Evolutionary conservation across 2,113 vertebrate genomes (phyloP), one percentile per base, ranked within the genome.

Genomic region (Elephas maximus): DNA sequence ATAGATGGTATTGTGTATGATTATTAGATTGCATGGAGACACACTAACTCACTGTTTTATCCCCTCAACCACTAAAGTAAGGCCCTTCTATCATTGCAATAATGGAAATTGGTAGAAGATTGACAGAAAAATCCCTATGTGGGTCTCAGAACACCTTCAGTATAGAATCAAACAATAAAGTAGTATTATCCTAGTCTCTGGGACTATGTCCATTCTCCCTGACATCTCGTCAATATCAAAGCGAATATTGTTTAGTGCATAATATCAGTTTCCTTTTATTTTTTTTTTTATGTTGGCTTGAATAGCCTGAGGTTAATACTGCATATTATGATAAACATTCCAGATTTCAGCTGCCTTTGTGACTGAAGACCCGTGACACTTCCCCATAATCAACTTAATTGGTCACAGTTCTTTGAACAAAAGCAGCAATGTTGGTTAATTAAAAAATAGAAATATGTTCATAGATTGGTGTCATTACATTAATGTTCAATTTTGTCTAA

Each of bases 31-130:
- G 15, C 51, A 77, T 41, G 8, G 76, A 92, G 63, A 92, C 60
- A 84, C 6, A 62, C 5, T 83, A 26, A 33, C 26, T 91, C 93
- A 88, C 44, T 92, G 37, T n/a, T 81, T 79, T 77, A 69, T 41
- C 30, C 79, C 45, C 37, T 86, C 33, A 73, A 63, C 20, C 57
- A 77, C 76, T 37, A 74, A 11, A 71, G 33, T 23, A 17, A 95
- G 45, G 41, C 24, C 37, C 0, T 91, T 69, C 44, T 67, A 26
- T 88, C 79, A 89, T 5, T 44, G 17, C 65, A 92, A 62, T 90
- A 63, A 91, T 93, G 57, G 76, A 87, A 97, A 96, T 82, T 93
- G 79, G 73, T 87, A 91, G 69, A 95, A 95, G 83, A 97, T n/a
- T 97, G 93, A 89, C 93, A 96, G 91, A 88, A 87, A 37, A 94